Base-by-base conservation (phyloP, 2,888 invertebrate genomes). In the Erynnis tages region DNA sequence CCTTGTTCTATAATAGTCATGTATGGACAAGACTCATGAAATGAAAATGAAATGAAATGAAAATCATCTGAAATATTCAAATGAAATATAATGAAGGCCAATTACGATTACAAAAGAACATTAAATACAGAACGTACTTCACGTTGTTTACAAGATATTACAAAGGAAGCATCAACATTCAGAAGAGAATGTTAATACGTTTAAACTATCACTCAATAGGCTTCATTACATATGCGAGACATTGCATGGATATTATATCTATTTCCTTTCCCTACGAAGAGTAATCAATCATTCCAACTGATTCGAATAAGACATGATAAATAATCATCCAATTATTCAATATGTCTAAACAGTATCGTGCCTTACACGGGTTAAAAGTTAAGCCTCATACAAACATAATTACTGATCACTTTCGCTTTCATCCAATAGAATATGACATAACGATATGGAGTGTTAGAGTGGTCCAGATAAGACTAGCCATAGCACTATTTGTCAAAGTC, bases 401-500 rank as follows among this genome's bases (percentile, higher is more conserved):
- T 54, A 53, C 30, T 19, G 23, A 57, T 60, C 54, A 57, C 60
- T 60, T 59, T 57, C 59, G 56, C 56, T 53, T 40, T 45, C 45
- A 10, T 10, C 32, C 38, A 46, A 41, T 43, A 50, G 40, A 50
- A 40, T 34, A 53, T 57, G 57, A 56, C 52, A 59, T 53, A 60
- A 60, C 60, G 29, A 47, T 38, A 25, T 32, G 5, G 29, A 21
- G 13, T 29, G 16, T 30, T 25, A 1, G 11, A 19, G 29, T 27
- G n/a, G 27, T 41, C 17, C 8, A 61, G 59, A 63, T 63, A 60
- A 65, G 62, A 66, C 61, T 64, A 60, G 61, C 53, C 58, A 54
- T 58, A 62, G 62, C 63, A 63, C 69, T 65, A 68, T 76, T 71
- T 67, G 74, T 73, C 72, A 73, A 66, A 66, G 66, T 69, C 73